Evolutionary conservation across 2,113 vertebrate genomes (phyloP).

Genomic region (Engraulis encrasicolus): DNA sequence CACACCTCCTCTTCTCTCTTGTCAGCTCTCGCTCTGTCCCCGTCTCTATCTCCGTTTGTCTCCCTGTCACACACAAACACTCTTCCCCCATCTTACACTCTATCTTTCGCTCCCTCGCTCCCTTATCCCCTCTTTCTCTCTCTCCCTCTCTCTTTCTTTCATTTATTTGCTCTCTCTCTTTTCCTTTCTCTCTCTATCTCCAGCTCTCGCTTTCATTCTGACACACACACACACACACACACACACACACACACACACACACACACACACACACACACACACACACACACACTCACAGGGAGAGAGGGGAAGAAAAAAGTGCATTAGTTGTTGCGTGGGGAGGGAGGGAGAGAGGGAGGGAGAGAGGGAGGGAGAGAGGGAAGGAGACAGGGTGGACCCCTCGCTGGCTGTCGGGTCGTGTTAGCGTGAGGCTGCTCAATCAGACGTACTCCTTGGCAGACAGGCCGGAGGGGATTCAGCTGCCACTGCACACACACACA

Average conservation of each 20-base stretch:
- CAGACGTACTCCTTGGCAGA: conserved; percentile 87
- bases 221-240: conserved; percentile 26
- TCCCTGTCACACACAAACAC: too few species aligned
- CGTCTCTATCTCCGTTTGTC: too few species aligned
- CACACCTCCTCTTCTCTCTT: too few species aligned
- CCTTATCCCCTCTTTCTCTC: too few species aligned
- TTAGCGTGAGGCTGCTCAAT: conserved; percentile 84
- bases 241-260: conserved; percentile 21
- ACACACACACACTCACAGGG: conserved; percentile 24
- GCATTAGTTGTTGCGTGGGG: conserved; percentile 85
- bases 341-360: too few species aligned
- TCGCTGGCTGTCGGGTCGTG: conserved; percentile 83
- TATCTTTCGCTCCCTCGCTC: conserved; percentile 48
- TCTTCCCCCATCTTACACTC: too few species aligned
- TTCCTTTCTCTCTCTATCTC: too few species aligned
- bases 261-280: conserved; percentile 10
- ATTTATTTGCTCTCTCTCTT: too few species aligned
- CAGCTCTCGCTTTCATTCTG: too few species aligned
- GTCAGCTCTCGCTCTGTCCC: too few species aligned
- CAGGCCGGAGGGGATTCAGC: conserved; percentile 87
- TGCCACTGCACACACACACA: conserved; percentile 74
- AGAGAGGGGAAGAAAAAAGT: conserved; percentile 62
- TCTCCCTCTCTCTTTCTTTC: background rate
- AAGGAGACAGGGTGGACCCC: conserved; percentile 84
- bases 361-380: conserved; percentile 79